Evolutionary conservation across 2,888 invertebrate genomes (phyloP).

Genomic region (Diaperis boleti): DNA sequence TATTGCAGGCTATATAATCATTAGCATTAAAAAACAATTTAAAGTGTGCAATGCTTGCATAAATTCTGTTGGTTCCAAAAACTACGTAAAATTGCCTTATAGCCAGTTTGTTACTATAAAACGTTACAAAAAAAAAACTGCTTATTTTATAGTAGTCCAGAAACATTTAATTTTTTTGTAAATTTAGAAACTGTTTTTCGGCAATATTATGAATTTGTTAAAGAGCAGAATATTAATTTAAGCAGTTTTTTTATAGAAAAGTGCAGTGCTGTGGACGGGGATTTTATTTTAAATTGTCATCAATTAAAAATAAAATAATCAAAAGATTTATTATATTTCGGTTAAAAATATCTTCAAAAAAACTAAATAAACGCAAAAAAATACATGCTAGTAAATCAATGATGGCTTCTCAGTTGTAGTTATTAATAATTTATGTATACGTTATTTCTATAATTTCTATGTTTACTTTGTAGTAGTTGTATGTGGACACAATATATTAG

Average conservation of each 20-base stretch:
- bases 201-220: neutral
- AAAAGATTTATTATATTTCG: neutral
- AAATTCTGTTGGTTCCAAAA: neutral
- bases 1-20: neutral
- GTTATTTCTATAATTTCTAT: too few species aligned
- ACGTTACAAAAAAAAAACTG: neutral
- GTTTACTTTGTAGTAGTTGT: too few species aligned
- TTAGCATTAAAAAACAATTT: neutral
- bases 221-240: neutral
- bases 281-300: neutral
- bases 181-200: neutral
- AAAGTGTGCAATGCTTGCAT: neutral
- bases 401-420: too few species aligned
- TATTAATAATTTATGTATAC: too few species aligned
- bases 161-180: conserved; percentile 1
- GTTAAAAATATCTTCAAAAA: neutral
- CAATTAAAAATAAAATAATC: neutral
- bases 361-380: too few species aligned
- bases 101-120: too few species aligned
- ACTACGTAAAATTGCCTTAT: too few species aligned
- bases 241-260: neutral
- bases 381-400: too few species aligned
- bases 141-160: neutral
- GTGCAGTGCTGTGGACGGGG: too few species aligned
- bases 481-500: too few species aligned